Percentiles rank a stretch among this genome's conserved stretches.
Conservation (phyloP, 2,888 invertebrate species). For the Dolichomitus sp. region DNA sequence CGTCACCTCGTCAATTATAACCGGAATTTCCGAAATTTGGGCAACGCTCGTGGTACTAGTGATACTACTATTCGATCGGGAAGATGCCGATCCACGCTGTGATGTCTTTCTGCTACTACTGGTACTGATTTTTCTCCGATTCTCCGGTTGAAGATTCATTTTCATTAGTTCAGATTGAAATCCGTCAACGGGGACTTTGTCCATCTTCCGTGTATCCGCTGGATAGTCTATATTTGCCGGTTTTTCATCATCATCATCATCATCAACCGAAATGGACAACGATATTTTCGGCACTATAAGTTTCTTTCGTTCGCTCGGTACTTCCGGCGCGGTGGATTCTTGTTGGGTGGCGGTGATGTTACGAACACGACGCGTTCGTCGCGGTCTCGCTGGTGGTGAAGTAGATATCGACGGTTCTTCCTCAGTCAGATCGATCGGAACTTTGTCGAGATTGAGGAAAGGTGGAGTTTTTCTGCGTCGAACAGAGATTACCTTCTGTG, state of each 20-base stretch:
- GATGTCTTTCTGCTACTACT: constrained; percentile 13
- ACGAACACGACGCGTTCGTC: constrained; percentile 40
- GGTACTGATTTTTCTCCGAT: constrained; percentile 14
- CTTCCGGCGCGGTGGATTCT: constrained; percentile 53
- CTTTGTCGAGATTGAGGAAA: constrained; percentile 71
- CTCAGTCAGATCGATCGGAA: constrained; percentile 65
- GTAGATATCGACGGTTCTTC: constrained; percentile 36
- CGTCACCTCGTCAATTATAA: constrained; percentile 37
- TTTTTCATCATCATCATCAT: not conserved
- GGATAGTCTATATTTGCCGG: not conserved
- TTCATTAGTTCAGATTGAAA: constrained; percentile 39
- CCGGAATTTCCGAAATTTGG: not conserved
- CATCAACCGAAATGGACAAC: constrained; percentile 59
- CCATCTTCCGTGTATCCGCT: constrained; percentile 7
- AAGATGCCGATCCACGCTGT: not conserved
- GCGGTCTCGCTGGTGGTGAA: constrained; percentile 36
- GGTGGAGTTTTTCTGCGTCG: constrained; percentile 74
- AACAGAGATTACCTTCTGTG: constrained; percentile 65
- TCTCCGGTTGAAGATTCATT: not conserved
- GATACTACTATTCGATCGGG: not conserved
- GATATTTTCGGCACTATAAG: constrained; percentile 37
- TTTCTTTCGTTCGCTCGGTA: constrained; percentile 8
- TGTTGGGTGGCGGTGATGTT: constrained; percentile 42
- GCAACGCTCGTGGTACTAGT: not conserved
- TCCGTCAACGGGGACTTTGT: constrained; percentile 53